phyloP scores from a whole-genome alignment of 53 echinoderm and acorn worm genomes.

The Arbacia lixula region DNA sequence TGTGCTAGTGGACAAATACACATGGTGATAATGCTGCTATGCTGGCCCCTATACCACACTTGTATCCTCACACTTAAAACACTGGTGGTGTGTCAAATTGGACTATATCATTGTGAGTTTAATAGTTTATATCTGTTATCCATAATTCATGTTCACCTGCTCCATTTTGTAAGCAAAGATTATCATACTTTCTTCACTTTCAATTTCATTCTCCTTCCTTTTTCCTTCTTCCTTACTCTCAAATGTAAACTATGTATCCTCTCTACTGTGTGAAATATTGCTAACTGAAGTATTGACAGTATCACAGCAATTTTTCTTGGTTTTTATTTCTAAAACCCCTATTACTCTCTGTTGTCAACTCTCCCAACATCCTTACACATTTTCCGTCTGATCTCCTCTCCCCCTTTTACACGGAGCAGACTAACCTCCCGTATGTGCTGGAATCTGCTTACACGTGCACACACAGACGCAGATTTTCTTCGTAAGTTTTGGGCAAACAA shows the following conservation, averaged over 20 bases:
- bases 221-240: neutral
- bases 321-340: no score
- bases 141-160: no score
- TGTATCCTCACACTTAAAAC: no score
- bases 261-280: neutral
- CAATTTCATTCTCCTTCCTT: neutral
- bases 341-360: no score
- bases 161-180: no score
- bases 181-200: neutral
- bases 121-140: no score
- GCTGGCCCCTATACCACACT: no score
- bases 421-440: slow-evolving; percentile 30
- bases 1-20: no score
- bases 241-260: neutral
- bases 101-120: no score
- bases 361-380: slow-evolving; percentile 29
- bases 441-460: slow-evolving; percentile 48
- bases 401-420: slow-evolving; percentile 35
- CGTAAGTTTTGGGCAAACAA: slow-evolving; percentile 24
- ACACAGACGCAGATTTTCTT: slow-evolving; percentile 37
- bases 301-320: slow-evolving; percentile 11
- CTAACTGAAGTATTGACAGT: slow-evolving; percentile 7
- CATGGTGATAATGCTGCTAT: no score
- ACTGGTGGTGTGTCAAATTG: no score
- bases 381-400: neutral